A percentile compares a stretch with the other conserved stretches of the same genome.
Evolutionary conservation across 2,888 invertebrate genomes (phyloP).

Genomic region (Eupithecia vulgata): DNA sequence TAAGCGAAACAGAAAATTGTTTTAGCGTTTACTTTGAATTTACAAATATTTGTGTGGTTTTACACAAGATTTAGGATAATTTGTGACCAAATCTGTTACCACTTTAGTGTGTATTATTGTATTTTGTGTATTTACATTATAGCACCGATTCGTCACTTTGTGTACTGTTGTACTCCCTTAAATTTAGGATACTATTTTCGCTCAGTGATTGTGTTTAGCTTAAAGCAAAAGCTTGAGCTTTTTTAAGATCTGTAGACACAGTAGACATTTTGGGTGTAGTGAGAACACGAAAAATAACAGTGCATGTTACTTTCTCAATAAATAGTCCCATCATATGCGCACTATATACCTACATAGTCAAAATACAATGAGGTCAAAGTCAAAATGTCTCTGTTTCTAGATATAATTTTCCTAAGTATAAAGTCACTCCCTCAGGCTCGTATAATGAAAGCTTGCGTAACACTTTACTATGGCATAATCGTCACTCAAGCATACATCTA

Average conservation of each 20-base stretch:
- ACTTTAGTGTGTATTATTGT: not conserved
- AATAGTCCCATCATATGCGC: not conserved
- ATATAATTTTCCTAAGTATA: not conserved
- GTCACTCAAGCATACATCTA: too few species aligned
- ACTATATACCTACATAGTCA: not conserved
- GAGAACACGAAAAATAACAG: not conserved
- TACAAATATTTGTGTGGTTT: not conserved
- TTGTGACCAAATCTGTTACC: not conserved
- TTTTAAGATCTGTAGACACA: not conserved
- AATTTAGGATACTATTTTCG: not conserved
- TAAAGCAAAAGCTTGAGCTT: not conserved
- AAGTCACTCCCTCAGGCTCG: too few species aligned
- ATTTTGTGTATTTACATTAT: not conserved
- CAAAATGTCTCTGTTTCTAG: not conserved
- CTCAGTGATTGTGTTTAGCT: not conserved
- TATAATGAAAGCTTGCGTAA: too few species aligned
- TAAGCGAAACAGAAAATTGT: slow-evolving; percentile 3
- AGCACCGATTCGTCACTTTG: not conserved
- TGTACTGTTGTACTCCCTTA: not conserved
- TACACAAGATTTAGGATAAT: not conserved
- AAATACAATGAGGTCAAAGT: not conserved
- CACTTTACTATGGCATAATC: too few species aligned
- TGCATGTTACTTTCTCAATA: not conserved
- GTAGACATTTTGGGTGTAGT: not conserved
- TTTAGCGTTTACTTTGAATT: not conserved